These are phyloP conservation scores for Podocnemis expansa DNA, from an alignment of 2,113 vertebrate genomes.

Conservation along the genomic window DNA sequence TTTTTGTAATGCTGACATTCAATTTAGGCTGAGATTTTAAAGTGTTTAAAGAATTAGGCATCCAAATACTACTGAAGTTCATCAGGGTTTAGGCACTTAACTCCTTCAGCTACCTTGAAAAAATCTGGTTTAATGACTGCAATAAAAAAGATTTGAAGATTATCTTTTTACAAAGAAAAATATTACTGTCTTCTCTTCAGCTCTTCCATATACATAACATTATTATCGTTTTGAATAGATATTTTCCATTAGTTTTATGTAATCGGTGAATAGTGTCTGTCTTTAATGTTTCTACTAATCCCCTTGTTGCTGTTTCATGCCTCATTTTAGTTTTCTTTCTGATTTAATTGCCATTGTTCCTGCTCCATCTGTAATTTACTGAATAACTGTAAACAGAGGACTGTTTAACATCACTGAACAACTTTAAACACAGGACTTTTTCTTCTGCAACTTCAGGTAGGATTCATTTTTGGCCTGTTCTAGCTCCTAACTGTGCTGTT, in stretches of 20 bases:
- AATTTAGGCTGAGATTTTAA: not conserved
- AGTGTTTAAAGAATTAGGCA: not conserved
- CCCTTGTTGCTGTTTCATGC: not conserved
- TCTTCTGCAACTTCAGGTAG: not conserved
- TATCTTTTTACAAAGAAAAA: not conserved
- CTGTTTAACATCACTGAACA: not conserved
- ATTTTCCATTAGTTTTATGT: not conserved
- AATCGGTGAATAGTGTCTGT: not conserved
- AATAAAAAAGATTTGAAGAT: not conserved
- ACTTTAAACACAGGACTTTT: not conserved
- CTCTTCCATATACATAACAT: not conserved
- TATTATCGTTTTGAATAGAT: not conserved
- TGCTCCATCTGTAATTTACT: not conserved
- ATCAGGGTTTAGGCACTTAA: rapidly evolving
- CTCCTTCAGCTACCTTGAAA: rapidly evolving
- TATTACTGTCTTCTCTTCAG: not conserved
- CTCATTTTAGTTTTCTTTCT: constrained; percentile 2
- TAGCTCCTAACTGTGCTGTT: not conserved
- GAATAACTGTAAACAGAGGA: not conserved
- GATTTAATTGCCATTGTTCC: not conserved
- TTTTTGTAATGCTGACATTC: not conserved
- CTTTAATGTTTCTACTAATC: not conserved
- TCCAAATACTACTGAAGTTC: not conserved
- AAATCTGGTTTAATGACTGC: not conserved
- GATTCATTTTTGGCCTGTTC: not conserved